These are phyloP conservation scores for Caenorhabditis remanei DNA, from an alignment of 1,140 invertebrate genomes.

Conservation along the genomic window DNA sequence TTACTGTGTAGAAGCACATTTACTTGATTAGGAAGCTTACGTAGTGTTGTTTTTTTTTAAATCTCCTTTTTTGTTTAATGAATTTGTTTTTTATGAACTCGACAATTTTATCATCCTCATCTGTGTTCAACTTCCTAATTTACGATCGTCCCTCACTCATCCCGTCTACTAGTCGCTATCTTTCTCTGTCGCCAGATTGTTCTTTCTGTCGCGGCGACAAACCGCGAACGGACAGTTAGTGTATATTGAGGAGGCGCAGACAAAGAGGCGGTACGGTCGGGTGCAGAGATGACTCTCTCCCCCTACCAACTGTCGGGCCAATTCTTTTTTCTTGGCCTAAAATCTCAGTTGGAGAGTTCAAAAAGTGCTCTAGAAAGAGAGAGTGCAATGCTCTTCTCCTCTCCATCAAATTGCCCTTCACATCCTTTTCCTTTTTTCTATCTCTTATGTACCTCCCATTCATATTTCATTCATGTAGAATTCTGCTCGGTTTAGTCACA, in stretches of 20 bases:
- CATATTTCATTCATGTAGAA: background rate
- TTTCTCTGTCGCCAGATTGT: background rate
- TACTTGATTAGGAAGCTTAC: background rate
- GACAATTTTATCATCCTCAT: too few relatives aligned
- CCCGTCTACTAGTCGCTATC: background rate
- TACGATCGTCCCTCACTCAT: background rate
- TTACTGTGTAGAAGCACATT: conserved; percentile 31
- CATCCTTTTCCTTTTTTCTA: background rate
- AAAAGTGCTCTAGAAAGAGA: background rate
- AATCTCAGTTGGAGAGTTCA: background rate
- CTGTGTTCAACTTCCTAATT: too few relatives aligned
- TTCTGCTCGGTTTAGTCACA: background rate
- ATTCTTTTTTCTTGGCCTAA: conserved; percentile 44
- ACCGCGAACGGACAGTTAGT: background rate
- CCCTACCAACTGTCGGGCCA: background rate
- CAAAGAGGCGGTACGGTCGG: conserved; percentile 42
- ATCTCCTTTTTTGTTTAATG: background rate
- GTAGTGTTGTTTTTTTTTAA: background rate
- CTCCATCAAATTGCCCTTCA: too few relatives aligned
- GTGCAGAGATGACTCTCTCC: background rate
- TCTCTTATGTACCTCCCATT: background rate
- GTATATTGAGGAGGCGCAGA: conserved; percentile 21
- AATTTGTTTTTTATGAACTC: background rate
- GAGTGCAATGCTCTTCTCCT: background rate
- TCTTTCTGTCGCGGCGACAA: conserved; percentile 24